Conservation (phyloP, 2,113 vertebrate genomes). For the Colossoma macropomum region DNA sequence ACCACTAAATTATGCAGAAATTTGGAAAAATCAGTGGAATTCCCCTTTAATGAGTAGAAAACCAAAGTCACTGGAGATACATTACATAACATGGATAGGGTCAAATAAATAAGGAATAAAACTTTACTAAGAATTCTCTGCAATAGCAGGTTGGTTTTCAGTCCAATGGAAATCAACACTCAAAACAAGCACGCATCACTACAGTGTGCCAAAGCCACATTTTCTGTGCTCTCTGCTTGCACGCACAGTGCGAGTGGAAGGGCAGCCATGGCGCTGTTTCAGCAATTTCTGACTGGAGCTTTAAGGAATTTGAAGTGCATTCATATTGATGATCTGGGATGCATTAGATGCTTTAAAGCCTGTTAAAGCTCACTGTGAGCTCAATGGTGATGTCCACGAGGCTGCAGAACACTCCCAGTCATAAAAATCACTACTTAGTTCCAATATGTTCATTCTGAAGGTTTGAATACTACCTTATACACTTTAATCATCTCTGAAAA, state of each 20-base stretch:
- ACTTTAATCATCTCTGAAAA: background rate
- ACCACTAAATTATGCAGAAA: no score
- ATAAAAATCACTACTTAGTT: background rate
- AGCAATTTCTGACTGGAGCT: slow-evolving; percentile 18
- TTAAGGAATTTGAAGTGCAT: background rate
- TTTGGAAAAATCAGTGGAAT: no score
- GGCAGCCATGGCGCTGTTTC: slow-evolving; percentile 14
- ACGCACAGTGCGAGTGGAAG: background rate
- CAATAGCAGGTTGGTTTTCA: no score
- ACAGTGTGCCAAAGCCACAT: background rate
- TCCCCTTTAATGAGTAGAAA: no score
- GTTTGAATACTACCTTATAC: background rate
- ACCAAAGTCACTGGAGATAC: no score
- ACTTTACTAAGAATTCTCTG: no score
- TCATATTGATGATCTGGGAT: background rate
- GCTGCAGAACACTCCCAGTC: background rate
- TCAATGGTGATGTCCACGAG: background rate
- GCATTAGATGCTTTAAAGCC: slow-evolving; percentile 1
- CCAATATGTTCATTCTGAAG: background rate
- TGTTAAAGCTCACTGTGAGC: background rate
- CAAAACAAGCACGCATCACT: background rate
- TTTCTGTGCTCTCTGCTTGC: background rate
- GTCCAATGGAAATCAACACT: no score
- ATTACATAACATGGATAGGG: no score
- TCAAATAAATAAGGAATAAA: no score